Base-by-base conservation (phyloP, 1,140 invertebrate genomes). In the Drosophila nigromelanica region DNA sequence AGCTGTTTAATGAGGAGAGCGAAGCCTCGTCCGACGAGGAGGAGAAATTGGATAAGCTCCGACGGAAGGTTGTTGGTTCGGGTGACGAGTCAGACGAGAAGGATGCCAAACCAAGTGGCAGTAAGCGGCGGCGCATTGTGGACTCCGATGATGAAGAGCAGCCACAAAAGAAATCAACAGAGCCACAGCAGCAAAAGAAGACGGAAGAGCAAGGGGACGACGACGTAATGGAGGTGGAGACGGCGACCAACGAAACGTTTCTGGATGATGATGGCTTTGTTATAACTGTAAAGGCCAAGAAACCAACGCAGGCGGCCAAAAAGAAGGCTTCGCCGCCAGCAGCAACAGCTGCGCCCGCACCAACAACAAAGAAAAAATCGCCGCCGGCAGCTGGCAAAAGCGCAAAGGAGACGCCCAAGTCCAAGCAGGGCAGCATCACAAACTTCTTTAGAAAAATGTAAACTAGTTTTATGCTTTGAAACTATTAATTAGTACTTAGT, bases 191-290 rank as follows among this genome's bases (percentile, higher is more conserved):
- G 54, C 74, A 70, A 43, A 55, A 55, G 42, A 39, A 64, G 42
- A 18, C 33, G 21, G 54, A 24, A 12, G 15, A 52, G 37, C 18
- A 63, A 7, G 75, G 68, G 15, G 59, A 67, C 12, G 73, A 73
- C 10, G 51, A 59, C 12, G 70, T 55, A 15, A 43, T 66, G n/a
- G 72, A 62, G 10, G 59, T 51, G 55, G 42, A 61, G 5, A 24
- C 48, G n/a, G 48, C 66, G 1, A 66, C 72, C 15, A 87, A 87
- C 37, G 90, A 91, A 72, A 91, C 90, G 7, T 91, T 72, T 79
- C 60, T 91, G 30, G 90, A 91, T 69, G 90, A 91, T 2, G 90
- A 91, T 56, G 90, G 90, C 14, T 91, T 91, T 59, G 90, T 91
- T 21, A 77, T 91, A 37, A 91, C 90, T 5, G 78, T 87, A 3